A percentile compares a stretch with the other conserved stretches of the same genome.
Conservation (phyloP, 1,140 invertebrate genomes). For the Brachionus sp. region DNA sequence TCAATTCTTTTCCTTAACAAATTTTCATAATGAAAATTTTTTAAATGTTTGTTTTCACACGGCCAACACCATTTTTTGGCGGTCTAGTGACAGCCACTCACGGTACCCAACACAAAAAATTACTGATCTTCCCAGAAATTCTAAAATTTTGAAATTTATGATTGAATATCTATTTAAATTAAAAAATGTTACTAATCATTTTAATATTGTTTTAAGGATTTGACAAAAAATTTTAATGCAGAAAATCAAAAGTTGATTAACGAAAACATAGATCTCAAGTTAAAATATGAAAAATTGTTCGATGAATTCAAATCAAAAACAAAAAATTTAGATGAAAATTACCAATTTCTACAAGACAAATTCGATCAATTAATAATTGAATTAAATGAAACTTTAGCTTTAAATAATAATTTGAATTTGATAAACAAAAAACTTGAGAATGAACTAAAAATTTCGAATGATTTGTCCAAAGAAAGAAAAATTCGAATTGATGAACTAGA, state of each 20-base stretch:
- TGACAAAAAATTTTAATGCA: slow-evolving; percentile 39
- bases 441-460: not conserved
- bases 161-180: not conserved
- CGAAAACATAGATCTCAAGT: slow-evolving; percentile 28
- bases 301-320: slow-evolving; percentile 54
- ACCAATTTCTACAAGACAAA: slow-evolving; percentile 50
- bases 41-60: too few species aligned
- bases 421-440: slow-evolving; percentile 21
- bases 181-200: too few species aligned
- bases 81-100: too few species aligned
- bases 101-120: too few species aligned
- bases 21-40: too few species aligned
- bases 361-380: slow-evolving; percentile 49
- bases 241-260: slow-evolving; percentile 35
- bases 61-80: too few species aligned
- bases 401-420: slow-evolving; percentile 29
- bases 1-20: too few species aligned
- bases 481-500: slow-evolving; percentile 31
- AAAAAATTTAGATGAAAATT: slow-evolving; percentile 52
- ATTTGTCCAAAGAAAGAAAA: not conserved
- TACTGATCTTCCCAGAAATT: too few species aligned
- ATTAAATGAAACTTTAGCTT: slow-evolving; percentile 47
- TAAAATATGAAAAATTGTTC: slow-evolving; percentile 52
- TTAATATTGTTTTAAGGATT: not conserved
- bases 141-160: too few species aligned